Evolutionary conservation across 2,888 invertebrate genomes (phyloP), one percentile per base, ranked within the genome.

Genomic region (Cryptocephalus primarius): DNA sequence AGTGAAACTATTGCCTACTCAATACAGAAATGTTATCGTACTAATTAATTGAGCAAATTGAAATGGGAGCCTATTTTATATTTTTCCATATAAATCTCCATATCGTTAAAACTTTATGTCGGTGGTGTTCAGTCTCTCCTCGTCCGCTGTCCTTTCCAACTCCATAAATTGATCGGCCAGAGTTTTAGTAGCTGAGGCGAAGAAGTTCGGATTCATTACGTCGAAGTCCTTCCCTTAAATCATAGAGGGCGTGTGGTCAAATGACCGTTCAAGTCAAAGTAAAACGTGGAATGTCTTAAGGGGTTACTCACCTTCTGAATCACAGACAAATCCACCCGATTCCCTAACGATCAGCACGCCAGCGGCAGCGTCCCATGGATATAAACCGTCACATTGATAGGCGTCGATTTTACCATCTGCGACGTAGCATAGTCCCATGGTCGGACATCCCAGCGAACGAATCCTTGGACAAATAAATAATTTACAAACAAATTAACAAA

Each of bases 321-420:
- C 81, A 39, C 76, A 69, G 9, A 85, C 72, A 41, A 72, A 65
- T 32, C 87, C 89, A 13, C 88, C 88, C 45, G 89, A 88, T 73
- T 90, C 89, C 43, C 71, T 69, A n/a, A 87, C 70, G 46, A 89
- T 80, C 31, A 89, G 63, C 33, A 75, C 76, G 4, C 84, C 85
- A 10, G 85, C 88, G 32, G 85, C 80, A 9, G 85, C 77, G 65
- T 90, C 88, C 89, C 88, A 89, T 22, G 82, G 76, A 56, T 83
- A 76, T 36, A 88, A 70, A 43, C 80, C 80, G 60, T 83, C 82
- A 56, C 83, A 81, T 53, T 80, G 79, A 63, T 82, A 83, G 33
- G 75, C 77, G 62, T 86, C 85, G 38, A 77, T 68, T 45, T 70
- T 69, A 1, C 88, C 89, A 52, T 72, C 72, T 2, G 89, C 88